Evolutionary conservation across 2,113 vertebrate species (phyloP).

Genomic region (Trematocara nigrifrons): DNA sequence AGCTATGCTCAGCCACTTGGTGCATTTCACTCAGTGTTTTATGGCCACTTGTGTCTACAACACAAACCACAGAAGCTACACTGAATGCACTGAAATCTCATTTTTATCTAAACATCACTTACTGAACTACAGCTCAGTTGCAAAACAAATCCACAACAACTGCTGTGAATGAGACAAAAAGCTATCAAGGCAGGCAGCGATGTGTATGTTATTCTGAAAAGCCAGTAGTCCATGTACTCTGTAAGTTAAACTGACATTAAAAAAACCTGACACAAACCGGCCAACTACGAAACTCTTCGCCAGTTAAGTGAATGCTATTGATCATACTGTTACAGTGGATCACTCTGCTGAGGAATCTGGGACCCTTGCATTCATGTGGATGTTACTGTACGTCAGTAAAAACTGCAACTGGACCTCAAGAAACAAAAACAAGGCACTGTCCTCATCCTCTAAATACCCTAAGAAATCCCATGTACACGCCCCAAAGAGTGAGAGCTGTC

Average conservation of each 20-base stretch:
- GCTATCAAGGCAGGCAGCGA: neutral
- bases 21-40: neutral
- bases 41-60: neutral
- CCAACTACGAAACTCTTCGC: neutral
- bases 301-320: neutral
- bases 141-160: neutral
- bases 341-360: neutral
- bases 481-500: neutral
- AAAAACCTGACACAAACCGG: neutral
- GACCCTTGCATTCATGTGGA: neutral
- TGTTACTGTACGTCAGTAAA: neutral
- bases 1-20: neutral
- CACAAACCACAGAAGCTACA: neutral
- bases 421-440: neutral
- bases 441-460: neutral
- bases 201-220: neutral
- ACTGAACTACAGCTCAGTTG: neutral
- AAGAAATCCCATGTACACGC: neutral
- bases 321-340: neutral
- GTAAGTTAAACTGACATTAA: neutral
- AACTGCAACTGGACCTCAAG: neutral
- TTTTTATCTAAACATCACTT: neutral
- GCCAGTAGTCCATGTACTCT: neutral
- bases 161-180: neutral
- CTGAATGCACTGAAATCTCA: neutral